Base-by-base conservation (phyloP, 2,888 invertebrate genomes). In the Eudemis profundana region DNA sequence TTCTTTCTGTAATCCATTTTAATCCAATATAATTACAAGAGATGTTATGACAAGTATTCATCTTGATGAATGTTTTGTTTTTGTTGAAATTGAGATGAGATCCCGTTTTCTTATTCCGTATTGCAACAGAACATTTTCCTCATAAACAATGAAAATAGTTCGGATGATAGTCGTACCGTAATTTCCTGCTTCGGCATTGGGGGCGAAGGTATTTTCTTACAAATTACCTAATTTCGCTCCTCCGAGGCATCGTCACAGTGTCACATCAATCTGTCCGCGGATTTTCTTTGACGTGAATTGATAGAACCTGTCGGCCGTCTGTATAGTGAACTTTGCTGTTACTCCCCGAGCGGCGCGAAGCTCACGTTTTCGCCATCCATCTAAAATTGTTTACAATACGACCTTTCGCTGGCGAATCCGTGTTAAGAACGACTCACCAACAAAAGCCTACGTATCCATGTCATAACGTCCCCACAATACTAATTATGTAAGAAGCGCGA, bases 221-320 rank as follows among this genome's bases (percentile, higher is more conserved):
- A 65, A 53, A 65, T 65, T 65, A 65, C 65, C 59, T 60, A 65
- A 65, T 60, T 65, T 53, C 27, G 53, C 51, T 51, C 47, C 47
- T 49, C 38, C 51, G 29, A 42, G 44, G 40, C 51, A 27, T 65
- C 65, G 63, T 63, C 59, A 69, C 65, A 57, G 69, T 71, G 72
- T 33, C 69, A 68, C 73, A 78, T 79, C 78, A 79, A 78, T 79
- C 76, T 73, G 73, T 69, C 71, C 68, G 57, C 65, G 74, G 78
- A 78, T 78, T 75, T 76, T 53, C 50, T 67, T 51, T 67, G 70
- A 71, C 71, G 66, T 53, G 60, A 68, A 70, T 68, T 67, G 68
- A 72, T 74, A 67, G 60, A 68, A 67, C 61, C 67, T 68, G 67
- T 68, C 68, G 67, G 36, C 61, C 53, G 66, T 57, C 49, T 68